Conservation (phyloP, 2,113 vertebrate species). For the Ailuropoda melanoleuca region DNA sequence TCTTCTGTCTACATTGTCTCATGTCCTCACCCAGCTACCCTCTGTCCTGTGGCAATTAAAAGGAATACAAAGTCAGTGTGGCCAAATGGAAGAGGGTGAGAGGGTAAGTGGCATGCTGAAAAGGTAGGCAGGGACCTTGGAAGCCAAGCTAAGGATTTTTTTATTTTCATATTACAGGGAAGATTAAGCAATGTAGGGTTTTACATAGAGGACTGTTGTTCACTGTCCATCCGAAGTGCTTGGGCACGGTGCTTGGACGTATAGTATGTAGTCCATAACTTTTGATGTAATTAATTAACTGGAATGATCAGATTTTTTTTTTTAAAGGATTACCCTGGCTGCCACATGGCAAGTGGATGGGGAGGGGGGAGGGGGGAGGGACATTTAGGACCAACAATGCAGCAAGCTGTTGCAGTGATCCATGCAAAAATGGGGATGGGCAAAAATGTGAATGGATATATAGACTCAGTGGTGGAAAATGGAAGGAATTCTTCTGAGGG, state of each 20-base stretch:
- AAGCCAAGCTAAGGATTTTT: not conserved
- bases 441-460: not conserved
- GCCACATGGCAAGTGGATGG: not conserved
- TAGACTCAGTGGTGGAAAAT: not conserved
- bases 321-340: not conserved
- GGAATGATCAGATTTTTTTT: not conserved
- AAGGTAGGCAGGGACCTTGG: not conserved
- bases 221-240: not conserved
- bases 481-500: not conserved
- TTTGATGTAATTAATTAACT: not conserved
- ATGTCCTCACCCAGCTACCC: not conserved
- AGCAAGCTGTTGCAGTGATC: not conserved
- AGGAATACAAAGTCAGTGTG: not conserved
- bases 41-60: not conserved
- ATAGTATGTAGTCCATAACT: not conserved
- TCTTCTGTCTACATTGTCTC: not conserved
- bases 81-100: not conserved
- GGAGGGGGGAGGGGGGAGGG: too few relatives aligned
- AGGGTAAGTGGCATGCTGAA: not conserved
- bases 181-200: not conserved
- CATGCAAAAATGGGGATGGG: not conserved
- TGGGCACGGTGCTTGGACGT: not conserved
- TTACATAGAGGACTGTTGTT: not conserved
- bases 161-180: not conserved
- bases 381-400: not conserved